Percentiles rank a stretch among this genome's conserved stretches.
phyloP scores from a whole-genome alignment of 2,797 vertebrate species.

The Pangasius sanitwongsei region DNA sequence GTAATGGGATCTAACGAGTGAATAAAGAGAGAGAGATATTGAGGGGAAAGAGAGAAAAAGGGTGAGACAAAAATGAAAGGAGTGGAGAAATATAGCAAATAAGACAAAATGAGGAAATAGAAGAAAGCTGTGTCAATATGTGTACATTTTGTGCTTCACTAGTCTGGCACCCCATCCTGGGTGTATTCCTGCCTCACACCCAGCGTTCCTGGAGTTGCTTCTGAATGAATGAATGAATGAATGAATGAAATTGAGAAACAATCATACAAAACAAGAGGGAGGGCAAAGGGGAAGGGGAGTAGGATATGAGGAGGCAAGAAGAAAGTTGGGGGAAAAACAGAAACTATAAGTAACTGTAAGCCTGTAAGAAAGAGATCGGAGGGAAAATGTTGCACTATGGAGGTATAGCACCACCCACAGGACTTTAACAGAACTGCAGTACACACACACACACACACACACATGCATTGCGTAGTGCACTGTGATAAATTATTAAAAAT shows the following conservation, averaged over 20 bases:
- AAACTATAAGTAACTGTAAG: not conserved
- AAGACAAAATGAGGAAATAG: not conserved
- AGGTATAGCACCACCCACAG: conserved; percentile 3
- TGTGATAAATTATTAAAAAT: conserved; percentile 13
- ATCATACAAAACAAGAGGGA: not conserved
- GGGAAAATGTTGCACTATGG: not conserved
- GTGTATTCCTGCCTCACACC: not conserved
- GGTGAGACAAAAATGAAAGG: not conserved
- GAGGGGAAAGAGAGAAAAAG: not conserved
- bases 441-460: conserved; percentile 43
- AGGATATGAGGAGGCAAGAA: not conserved
- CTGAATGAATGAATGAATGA: not conserved
- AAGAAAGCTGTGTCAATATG: not conserved
- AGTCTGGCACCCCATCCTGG: not conserved
- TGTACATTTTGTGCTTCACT: not conserved
- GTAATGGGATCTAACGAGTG: not conserved
- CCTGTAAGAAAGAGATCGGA: not conserved
- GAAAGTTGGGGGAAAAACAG: not conserved
- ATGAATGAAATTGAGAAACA: not conserved
- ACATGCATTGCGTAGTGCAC: not conserved
- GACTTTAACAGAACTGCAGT: not conserved
- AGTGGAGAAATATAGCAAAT: not conserved
- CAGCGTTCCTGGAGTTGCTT: not conserved
- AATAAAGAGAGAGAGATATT: not conserved
- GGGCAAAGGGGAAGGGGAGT: not conserved